Evolutionary conservation across 2,888 invertebrate species (phyloP), one percentile per base, ranked within the genome.

Genomic region (Horisme vitalbata): DNA sequence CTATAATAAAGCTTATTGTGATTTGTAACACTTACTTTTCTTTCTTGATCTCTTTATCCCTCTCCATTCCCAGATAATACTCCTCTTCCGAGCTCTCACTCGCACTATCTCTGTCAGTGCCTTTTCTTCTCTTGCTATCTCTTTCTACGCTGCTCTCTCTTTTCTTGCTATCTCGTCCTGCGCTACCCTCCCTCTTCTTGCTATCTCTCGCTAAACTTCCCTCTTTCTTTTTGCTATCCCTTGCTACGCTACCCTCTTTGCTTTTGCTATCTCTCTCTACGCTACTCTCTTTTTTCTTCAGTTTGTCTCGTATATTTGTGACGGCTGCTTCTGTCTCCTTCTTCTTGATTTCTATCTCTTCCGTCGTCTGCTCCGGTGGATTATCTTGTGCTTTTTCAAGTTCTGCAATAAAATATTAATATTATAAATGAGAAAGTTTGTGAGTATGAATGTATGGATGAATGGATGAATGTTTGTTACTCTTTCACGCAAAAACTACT

Each of bases 21-120:
- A 14, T 0, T 2, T 13, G 3, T 20, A 8, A 10, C 24, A 61
- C 75, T 67, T 72, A 93, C 93, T 87, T 91, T 77, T 93, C 89
- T 74, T 91, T 90, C 70, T 90, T 84, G 37, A 91, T 88, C 57
- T 91, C 91, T 11, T 91, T 86, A 56, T 90, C 87, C 61, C 88
- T 89, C 45, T 93, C 93, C 59, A 94, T 92, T 26, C 94, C 93
- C 14, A 93, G 79, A 61, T 93, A 93, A 77, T 93, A 91, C 50
- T 92, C 89, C 44, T 91, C 92, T 39, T 90, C 91, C 6, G 91
- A 83, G 78, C 54, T 64, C 79, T 81, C 26, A 69, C 71, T 33
- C 67, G 62, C 24, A 8, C 38, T 36, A 8, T 44, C 28, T 6
- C 20, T 20, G 3, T 28, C 28, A 26, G 2, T 18, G n/a, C 15